Evolutionary conservation across 2,888 invertebrate species (phyloP).

Genomic region (Anticlea derivata): DNA sequence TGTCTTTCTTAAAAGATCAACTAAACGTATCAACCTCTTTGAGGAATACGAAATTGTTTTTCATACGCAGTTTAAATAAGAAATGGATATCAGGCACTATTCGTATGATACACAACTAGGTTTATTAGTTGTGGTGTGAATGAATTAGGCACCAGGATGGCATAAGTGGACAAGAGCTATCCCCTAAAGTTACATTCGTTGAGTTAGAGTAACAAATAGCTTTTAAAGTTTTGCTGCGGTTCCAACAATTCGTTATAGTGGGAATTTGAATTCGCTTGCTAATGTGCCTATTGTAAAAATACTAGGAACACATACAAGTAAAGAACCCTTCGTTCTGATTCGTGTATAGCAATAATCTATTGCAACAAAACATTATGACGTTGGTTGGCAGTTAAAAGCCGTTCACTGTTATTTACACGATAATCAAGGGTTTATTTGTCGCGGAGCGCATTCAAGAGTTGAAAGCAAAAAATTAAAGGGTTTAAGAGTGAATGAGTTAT

Average conservation of each 20-base stretch:
- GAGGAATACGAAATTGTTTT: no score
- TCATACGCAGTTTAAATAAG: no score
- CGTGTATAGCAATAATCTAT: neutral
- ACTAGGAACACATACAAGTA: conserved; percentile 1
- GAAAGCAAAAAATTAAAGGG: neutral
- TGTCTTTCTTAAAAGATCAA: no score
- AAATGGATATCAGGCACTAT: no score
- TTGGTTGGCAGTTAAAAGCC: no score
- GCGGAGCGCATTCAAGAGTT: no score
- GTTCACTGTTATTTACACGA: no score
- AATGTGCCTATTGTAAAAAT: neutral
- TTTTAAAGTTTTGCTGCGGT: no score
- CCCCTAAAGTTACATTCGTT: neutral
- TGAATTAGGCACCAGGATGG: conserved; percentile 10
- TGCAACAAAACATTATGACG: no score
- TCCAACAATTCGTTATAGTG: no score
- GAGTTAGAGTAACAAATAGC: neutral
- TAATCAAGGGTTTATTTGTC: no score
- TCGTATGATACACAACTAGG: neutral
- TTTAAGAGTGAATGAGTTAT: neutral
- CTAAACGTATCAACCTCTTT: no score
- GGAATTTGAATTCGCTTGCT: neutral
- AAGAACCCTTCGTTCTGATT: neutral
- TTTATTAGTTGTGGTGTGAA: conserved; percentile 10
- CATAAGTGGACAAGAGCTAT: neutral